phyloP scores from a whole-genome alignment of 2,797 vertebrate genomes.

The Mormyrops boulengeri region DNA sequence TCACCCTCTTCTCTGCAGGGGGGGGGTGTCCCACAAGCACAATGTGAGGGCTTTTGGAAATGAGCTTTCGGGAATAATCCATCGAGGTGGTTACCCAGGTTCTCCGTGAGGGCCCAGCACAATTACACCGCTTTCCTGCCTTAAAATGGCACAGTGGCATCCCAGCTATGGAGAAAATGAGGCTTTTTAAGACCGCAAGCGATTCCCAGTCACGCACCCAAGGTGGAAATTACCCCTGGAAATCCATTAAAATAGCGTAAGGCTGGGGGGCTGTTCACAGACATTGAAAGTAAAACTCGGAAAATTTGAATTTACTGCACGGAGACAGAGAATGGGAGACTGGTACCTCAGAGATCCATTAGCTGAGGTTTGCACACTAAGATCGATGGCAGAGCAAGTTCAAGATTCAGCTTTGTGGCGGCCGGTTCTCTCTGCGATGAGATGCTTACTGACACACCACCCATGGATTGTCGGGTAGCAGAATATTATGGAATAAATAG shows the following conservation, averaged over 20 bases:
- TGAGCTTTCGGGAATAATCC: constrained; percentile 2
- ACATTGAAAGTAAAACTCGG: constrained; percentile 14
- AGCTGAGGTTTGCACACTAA: constrained; percentile 1
- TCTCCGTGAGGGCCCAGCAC: background rate
- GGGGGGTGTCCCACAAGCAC: background rate
- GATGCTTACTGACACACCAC: background rate
- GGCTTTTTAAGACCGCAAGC: background rate
- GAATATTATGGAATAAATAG: background rate
- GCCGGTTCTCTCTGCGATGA: background rate
- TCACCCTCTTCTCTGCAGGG: background rate
- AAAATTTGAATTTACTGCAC: constrained; percentile 8
- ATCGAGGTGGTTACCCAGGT: background rate
- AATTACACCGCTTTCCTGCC: constrained; percentile 5
- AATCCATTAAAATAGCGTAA: background rate
- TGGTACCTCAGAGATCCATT: constrained; percentile 3
- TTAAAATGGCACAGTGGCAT: background rate
- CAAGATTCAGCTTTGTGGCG: background rate
- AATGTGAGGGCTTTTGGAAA: background rate
- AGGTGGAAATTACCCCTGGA: background rate
- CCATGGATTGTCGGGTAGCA: background rate
- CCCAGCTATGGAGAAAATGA: background rate
- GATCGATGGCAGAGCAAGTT: background rate
- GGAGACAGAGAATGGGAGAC: background rate
- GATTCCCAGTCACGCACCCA: background rate
- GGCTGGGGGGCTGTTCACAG: background rate